Percentiles rank a stretch among this genome's conserved stretches.
phyloP scores from a whole-genome alignment of 2,797 vertebrate species.

The Lacerta viridis region DNA sequence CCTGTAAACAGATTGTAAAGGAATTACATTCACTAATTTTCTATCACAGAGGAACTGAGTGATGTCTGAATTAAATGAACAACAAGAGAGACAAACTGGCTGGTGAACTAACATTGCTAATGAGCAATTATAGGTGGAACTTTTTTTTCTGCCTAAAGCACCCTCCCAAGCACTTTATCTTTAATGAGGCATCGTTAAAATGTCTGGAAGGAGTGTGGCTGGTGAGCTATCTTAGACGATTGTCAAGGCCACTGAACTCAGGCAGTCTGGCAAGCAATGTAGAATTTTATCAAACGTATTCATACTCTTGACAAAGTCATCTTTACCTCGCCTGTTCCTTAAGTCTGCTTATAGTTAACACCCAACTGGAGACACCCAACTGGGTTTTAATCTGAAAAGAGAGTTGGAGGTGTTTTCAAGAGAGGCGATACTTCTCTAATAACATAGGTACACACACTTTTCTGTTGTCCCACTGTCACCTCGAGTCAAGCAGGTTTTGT shows the following conservation, averaged over 20 bases:
- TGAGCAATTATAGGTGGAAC: constrained; percentile 26
- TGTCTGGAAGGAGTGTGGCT: neutral
- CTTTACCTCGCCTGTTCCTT: neutral
- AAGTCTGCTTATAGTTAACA: neutral
- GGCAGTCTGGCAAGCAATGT: neutral
- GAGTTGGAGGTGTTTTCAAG: neutral
- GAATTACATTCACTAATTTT: constrained; percentile 17
- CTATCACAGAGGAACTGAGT: neutral
- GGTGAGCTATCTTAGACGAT: neutral
- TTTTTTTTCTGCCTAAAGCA: neutral
- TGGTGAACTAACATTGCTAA: constrained; percentile 30
- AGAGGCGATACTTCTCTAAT: neutral
- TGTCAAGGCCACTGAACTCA: neutral
- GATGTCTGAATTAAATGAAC: constrained; percentile 7
- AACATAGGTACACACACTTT: neutral
- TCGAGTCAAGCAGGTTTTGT: neutral
- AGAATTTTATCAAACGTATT: neutral
- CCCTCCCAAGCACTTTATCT: constrained; percentile 8
- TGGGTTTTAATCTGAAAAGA: neutral
- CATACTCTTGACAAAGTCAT: neutral
- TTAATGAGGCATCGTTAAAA: constrained; percentile 31
- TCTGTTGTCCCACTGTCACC: neutral
- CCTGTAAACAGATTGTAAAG: constrained; percentile 1
- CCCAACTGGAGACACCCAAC: neutral
- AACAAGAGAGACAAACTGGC: neutral